phyloP scores from a whole-genome alignment of 1,140 invertebrate genomes.

The Drosophila melanica region DNA sequence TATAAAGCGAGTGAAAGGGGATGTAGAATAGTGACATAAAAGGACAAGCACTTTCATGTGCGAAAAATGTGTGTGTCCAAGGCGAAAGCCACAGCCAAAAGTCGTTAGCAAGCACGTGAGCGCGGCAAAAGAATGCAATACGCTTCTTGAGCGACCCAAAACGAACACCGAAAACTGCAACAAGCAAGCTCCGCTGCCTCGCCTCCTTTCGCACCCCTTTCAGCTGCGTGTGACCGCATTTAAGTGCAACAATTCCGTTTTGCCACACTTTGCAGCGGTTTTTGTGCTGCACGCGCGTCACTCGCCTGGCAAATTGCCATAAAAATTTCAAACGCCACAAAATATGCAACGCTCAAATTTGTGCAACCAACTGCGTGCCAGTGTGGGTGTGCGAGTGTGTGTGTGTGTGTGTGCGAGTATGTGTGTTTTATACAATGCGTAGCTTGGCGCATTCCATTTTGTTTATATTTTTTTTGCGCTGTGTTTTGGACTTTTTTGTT shows the following conservation, averaged over 20 bases:
- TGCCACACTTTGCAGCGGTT: conserved; percentile 33
- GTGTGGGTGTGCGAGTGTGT: conserved; percentile 3
- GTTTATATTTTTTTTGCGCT: conserved; percentile 11
- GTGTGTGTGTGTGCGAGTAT: conserved; percentile 20
- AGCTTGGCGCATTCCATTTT: conserved; percentile 61
- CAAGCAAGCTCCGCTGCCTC: too few relatives aligned
- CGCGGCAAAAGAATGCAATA: conserved; percentile 43
- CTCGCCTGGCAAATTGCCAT: conserved; percentile 78
- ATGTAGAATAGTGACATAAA: not conserved
- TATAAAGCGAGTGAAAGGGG: not conserved
- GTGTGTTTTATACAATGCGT: conserved; percentile 35
- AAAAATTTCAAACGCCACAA: conserved; percentile 77
- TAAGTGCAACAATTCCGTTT: conserved; percentile 54
- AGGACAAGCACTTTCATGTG: conserved; percentile 52
- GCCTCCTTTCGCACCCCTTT: not conserved
- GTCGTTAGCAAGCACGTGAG: conserved; percentile 25
- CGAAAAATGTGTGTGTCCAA: conserved; percentile 68
- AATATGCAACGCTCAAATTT: conserved; percentile 75
- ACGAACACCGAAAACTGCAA: not conserved
- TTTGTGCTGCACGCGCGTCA: conserved; percentile 49
- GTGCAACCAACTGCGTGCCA: conserved; percentile 47
- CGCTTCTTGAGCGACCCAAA: conserved; percentile 10
- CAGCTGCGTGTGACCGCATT: conserved; percentile 45
- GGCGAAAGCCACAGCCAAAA: conserved; percentile 55
- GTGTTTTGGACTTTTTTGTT: conserved; percentile 29